Conservation (phyloP, 2,797 vertebrate species). For the Bradypodion ventrale region DNA sequence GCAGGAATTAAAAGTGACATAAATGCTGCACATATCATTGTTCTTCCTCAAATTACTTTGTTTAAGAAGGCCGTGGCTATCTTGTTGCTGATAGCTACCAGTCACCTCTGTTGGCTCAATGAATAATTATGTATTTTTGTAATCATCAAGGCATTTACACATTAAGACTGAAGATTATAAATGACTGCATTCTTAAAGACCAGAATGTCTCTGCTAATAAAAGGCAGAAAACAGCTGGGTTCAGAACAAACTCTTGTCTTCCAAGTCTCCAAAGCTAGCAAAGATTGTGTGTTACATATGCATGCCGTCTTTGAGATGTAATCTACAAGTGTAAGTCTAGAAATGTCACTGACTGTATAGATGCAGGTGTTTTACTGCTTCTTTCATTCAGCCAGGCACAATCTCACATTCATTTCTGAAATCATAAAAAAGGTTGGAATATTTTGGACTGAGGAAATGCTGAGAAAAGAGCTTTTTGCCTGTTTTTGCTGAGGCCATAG, state of each 20-base stretch:
- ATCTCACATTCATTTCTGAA: too few species aligned
- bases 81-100: neutral
- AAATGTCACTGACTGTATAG: too few species aligned
- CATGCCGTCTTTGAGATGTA: too few species aligned
- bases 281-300: too few species aligned
- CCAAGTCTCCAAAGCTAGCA: too few species aligned
- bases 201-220: neutral
- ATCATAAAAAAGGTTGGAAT: too few species aligned
- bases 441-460: neutral
- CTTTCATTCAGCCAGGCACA: too few species aligned
- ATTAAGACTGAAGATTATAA: neutral
- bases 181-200: neutral
- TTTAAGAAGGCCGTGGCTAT: neutral
- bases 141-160: neutral
- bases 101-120: too few species aligned
- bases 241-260: neutral
- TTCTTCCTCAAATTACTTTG: neutral
- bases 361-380: too few species aligned
- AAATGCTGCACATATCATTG: neutral
- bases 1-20: neutral
- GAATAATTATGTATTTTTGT: neutral
- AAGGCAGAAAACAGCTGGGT: neutral
- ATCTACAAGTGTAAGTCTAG: too few species aligned
- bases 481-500: neutral
- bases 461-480: neutral